Percentiles rank a stretch among this genome's conserved stretches.
These are phyloP conservation scores for Etia nguti DNA, from an alignment of 2,113 vertebrate species.

Conservation along the genomic window DNA sequence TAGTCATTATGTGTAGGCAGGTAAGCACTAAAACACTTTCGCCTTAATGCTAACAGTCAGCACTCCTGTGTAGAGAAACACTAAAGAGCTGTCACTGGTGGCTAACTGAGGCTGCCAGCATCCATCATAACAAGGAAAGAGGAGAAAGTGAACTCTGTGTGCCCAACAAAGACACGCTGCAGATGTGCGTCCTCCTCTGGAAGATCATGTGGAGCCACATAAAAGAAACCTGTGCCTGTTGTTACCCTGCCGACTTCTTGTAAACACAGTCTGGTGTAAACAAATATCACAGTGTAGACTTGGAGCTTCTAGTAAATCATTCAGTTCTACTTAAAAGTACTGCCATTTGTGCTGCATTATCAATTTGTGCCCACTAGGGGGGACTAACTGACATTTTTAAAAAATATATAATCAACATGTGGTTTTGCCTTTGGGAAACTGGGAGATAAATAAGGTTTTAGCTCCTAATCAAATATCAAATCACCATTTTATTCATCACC, in stretches of 20 bases:
- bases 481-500: background rate
- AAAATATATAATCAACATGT: background rate
- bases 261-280: background rate
- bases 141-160: background rate
- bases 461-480: background rate
- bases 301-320: background rate
- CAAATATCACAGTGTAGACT: background rate
- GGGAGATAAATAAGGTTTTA: background rate
- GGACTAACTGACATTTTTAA: fast-evolving
- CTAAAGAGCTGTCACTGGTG: background rate
- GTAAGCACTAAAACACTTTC: background rate
- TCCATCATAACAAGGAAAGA: background rate
- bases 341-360: background rate
- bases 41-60: background rate
- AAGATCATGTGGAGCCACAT: background rate
- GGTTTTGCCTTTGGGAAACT: background rate
- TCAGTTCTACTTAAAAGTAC: background rate
- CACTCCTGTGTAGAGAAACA: background rate
- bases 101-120: background rate
- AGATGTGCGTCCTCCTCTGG: background rate
- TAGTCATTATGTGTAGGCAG: background rate
- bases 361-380: background rate
- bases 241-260: background rate
- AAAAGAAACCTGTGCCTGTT: background rate
- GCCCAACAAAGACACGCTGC: background rate